Percentiles rank a stretch among this genome's conserved stretches.
These are phyloP conservation scores for Poeciliopsis occidentalis DNA, from an alignment of 2,113 vertebrate species.

Conservation along the genomic window DNA sequence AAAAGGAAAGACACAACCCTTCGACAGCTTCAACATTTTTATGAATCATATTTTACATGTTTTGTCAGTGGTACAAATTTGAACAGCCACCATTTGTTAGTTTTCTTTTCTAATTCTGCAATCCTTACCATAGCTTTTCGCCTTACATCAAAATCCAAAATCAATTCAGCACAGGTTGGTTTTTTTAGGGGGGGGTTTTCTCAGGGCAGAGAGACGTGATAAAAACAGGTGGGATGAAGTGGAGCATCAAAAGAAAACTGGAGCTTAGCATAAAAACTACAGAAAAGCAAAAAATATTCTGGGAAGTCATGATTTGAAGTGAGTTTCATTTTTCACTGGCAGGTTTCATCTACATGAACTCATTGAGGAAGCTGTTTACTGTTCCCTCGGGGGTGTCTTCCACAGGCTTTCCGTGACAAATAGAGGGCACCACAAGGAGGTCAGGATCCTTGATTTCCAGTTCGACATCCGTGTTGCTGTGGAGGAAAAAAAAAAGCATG, in stretches of 20 bases:
- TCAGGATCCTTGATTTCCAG: conserved; percentile 70
- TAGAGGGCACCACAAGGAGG: conserved; percentile 56
- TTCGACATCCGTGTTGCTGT: conserved; percentile 56
- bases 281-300: conserved; percentile 44
- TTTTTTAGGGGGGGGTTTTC: conserved; percentile 4
- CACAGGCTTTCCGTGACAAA: conserved; percentile 54
- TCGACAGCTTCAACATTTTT: conserved; percentile 66
- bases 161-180: conserved; percentile 44
- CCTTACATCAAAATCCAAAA: conserved; percentile 49
- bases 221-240: conserved; percentile 49
- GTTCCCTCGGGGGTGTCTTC: conserved; percentile 72
- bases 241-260: conserved; percentile 35
- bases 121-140: conserved; percentile 29
- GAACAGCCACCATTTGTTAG: conserved; percentile 66
- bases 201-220: conserved; percentile 33
- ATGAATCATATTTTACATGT: conserved; percentile 66
- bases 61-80: conserved; percentile 58
- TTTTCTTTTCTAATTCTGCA: conserved; percentile 58
- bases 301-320: conserved; percentile 25
- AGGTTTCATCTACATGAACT: conserved; percentile 62
- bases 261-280: conserved; percentile 32
- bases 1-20: conserved; percentile 13
- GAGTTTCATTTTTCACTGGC: conserved; percentile 21
- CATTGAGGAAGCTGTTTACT: conserved; percentile 62
- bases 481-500: background rate